Percentiles rank a stretch among this genome's conserved stretches.
Evolutionary conservation across 2,888 invertebrate genomes (phyloP).

Genomic region (Calameuta filiformis): DNA sequence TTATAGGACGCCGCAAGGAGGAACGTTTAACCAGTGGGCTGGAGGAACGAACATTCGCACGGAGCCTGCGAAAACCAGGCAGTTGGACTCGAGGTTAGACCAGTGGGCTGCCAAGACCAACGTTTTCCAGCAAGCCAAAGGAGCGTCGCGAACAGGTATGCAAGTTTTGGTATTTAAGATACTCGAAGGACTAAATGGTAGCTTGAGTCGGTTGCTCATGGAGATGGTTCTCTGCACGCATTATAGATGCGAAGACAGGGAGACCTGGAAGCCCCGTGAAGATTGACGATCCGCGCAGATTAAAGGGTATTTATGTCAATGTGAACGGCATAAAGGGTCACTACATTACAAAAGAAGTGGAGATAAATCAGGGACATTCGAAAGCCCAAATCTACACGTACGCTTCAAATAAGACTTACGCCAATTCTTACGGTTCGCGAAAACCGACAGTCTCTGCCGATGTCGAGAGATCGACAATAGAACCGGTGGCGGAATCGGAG

Average conservation of each 20-base stretch:
- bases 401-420: not conserved
- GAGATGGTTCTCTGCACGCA: not conserved
- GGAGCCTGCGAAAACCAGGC: not conserved
- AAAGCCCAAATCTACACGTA: constrained; percentile 35
- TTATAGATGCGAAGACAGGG: not conserved
- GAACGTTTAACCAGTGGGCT: not conserved
- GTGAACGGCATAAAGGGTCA: constrained; percentile 43
- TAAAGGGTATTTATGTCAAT: constrained; percentile 39
- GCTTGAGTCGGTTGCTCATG: not conserved
- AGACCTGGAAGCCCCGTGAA: not conserved
- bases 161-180: not conserved
- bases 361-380: constrained; percentile 50
- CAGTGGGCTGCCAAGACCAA: constrained; percentile 43
- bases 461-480: not conserved
- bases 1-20: not conserved
- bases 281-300: not conserved
- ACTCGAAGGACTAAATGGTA: not conserved
- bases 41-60: not conserved
- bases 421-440: constrained; percentile 15
- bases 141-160: constrained; percentile 30
- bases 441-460: not conserved
- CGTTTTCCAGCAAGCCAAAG: constrained; percentile 30
- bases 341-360: constrained; percentile 42
- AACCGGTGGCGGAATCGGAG: not conserved
- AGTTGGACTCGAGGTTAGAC: constrained; percentile 36